Percentiles rank a stretch among this genome's conserved stretches.
Conservation (phyloP, 2,888 invertebrate genomes). For the Harmothoe impar region DNA sequence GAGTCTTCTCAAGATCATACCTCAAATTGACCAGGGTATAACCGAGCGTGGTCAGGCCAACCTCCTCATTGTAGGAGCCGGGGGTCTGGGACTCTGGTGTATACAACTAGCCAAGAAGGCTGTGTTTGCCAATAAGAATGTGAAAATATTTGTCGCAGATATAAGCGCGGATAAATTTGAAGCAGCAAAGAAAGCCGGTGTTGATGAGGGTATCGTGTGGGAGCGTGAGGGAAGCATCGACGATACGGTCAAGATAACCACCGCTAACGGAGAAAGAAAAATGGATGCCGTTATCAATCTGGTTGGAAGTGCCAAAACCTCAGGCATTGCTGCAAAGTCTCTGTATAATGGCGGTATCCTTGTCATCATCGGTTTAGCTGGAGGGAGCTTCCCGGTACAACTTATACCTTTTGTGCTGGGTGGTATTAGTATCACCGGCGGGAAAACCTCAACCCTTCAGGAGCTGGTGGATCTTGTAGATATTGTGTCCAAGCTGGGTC, state of each 20-base stretch:
- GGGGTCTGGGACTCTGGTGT: constrained; percentile 28
- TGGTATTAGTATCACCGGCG: neutral
- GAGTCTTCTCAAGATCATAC: neutral
- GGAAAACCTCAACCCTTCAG: neutral
- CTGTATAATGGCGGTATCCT: neutral
- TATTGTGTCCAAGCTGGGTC: neutral
- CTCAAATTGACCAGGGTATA: neutral
- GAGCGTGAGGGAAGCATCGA: neutral
- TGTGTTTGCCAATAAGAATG: neutral
- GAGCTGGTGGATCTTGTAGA: neutral
- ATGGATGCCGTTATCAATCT: neutral
- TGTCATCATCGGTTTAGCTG: neutral
- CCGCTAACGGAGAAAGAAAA: neutral
- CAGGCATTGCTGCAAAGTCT: neutral
- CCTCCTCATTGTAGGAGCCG: neutral
- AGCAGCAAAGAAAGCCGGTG: neutral
- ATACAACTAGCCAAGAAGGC: constrained; percentile 8
- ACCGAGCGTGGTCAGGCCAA: neutral
- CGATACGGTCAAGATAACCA: neutral
- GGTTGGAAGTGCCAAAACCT: neutral
- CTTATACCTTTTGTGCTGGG: neutral
- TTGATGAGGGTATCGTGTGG: constrained; percentile 9
- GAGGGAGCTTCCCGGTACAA: neutral
- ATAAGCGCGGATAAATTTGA: neutral
- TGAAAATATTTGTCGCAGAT: neutral